Conservation (phyloP, 2,888 invertebrate species). For the Deroplatys truncata region DNA sequence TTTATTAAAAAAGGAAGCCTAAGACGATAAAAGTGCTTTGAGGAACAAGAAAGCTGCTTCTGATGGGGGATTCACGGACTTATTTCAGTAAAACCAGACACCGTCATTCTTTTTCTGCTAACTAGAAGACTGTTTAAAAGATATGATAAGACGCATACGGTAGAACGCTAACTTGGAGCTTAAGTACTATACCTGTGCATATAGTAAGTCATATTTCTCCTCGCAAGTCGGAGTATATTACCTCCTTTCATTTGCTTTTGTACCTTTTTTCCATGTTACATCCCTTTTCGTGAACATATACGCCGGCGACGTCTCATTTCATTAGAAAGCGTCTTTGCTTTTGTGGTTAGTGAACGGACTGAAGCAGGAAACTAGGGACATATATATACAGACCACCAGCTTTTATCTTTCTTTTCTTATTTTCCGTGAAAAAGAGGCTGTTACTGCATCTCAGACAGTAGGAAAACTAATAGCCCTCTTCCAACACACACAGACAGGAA, state of each 20-base stretch:
- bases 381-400: neutral
- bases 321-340: neutral
- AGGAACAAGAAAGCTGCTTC: too few relatives aligned
- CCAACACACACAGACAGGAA: too few relatives aligned
- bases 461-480: too few relatives aligned
- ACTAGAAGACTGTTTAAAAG: neutral
- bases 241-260: neutral
- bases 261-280: neutral
- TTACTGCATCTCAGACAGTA: too few relatives aligned
- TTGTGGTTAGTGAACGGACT: neutral
- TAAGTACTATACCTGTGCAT: neutral
- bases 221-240: neutral
- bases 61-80: too few relatives aligned
- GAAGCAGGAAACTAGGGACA: neutral
- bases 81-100: neutral
- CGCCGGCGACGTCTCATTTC: neutral
- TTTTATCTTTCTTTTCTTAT: neutral
- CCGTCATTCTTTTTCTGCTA: neutral
- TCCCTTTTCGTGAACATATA: neutral
- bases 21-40: too few relatives aligned
- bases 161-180: neutral
- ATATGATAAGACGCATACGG: neutral
- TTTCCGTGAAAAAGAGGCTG: neutral
- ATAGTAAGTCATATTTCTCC: neutral
- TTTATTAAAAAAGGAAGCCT: neutral